A percentile compares a stretch with the other conserved stretches of the same genome.
Evolutionary conservation across 2,797 vertebrate genomes (phyloP).

Genomic region (Xenops minutus): DNA sequence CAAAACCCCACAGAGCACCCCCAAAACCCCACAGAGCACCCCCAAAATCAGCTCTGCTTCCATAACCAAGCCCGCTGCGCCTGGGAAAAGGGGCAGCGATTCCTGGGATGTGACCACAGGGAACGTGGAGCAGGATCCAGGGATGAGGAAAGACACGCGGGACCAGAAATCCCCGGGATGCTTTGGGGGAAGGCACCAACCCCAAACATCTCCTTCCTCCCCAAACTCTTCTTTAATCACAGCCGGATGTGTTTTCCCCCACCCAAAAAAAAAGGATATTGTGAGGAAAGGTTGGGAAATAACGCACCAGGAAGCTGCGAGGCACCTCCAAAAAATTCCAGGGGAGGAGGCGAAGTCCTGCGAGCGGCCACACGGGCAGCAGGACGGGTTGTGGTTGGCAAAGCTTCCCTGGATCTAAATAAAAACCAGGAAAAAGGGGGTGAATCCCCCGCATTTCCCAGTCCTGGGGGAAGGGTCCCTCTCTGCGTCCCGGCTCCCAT

Average conservation of each 20-base stretch:
- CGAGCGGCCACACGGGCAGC: rapidly evolving
- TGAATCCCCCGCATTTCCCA: background rate
- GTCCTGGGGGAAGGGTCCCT: background rate
- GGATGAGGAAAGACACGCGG: rapidly evolving
- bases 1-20: background rate
- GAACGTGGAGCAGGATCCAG: rapidly evolving
- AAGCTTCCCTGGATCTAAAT: background rate
- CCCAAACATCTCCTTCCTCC: background rate
- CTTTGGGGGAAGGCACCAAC: background rate
- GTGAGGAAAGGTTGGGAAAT: background rate
- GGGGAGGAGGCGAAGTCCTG: rapidly evolving
- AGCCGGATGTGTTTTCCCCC: rapidly evolving
- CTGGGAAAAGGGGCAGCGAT: background rate
- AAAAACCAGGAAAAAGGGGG: background rate
- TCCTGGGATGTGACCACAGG: background rate
- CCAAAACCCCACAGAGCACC: background rate
- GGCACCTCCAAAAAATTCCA: background rate
- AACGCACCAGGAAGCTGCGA: rapidly evolving
- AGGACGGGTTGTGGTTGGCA: rapidly evolving
- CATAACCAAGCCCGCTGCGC: rapidly evolving
- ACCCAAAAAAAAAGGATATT: background rate
- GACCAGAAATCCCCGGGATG: rapidly evolving
- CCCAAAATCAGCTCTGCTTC: background rate
- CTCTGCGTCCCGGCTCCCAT: background rate
- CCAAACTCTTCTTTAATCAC: background rate